Evolutionary conservation across 2,113 vertebrate genomes (phyloP), one percentile per base, ranked within the genome.

Genomic region (Myrmecophaga tridactyla): DNA sequence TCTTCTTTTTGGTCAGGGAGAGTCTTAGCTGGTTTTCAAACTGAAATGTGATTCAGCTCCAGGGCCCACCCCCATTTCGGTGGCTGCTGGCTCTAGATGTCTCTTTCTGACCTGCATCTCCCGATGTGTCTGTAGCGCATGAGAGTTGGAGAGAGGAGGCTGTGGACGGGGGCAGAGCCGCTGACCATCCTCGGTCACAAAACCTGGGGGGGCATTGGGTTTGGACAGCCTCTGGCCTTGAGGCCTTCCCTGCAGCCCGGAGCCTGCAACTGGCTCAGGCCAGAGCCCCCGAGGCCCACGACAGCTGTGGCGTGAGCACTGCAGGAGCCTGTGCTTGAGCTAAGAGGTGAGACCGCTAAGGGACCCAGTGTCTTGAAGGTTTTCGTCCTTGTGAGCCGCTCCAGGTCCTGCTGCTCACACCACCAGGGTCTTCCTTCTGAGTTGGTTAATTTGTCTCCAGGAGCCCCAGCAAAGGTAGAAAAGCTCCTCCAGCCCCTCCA

Each of bases 141-240:
- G 34, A 25, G 27, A 3, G 39, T 7, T 67, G 81, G 90, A 62
- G 70, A 81, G 58, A 23, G 21, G 70, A 34, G 48, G 36, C 4
- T 14, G 21, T 41, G 9, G 46, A 0, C 4, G 34, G 48, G 82
- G 25, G 11, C 15, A 6, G 36, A 62, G 56, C 76, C 23, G 9
- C 31, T 0, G 1, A 25, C 62, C 18, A 0, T 48, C 25, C 67
- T 29, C 15, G 58, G 78, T 62, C 31, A 1, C 13, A 0, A 0
- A 53, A 43, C 6, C 51, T 25, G 4, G 84, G 25, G n/a, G 8
- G 31, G 15, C 39, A 0, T 31, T 48, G 53, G 58, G 23, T 39
- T 48, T 5, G 60, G 69, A 53, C 62, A 82, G n/a, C 29, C n/a
- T 0, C 31, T 75, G 2, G 21, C 53, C 83, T 83, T 62, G 36